Conservation (phyloP, 2,797 vertebrate genomes). For the Hydrocynus forskahlii region DNA sequence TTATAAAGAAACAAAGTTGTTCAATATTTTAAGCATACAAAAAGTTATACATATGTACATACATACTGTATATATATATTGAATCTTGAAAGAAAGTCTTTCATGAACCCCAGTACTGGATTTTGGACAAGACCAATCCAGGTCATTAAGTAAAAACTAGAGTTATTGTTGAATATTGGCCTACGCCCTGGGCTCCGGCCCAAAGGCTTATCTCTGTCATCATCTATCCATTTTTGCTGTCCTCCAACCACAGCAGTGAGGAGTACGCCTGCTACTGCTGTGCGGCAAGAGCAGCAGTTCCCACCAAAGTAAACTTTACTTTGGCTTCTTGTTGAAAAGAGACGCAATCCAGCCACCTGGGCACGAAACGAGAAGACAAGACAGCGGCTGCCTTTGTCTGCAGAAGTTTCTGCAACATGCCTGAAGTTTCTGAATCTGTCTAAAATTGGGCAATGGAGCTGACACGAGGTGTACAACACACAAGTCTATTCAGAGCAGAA, state of each 20-base stretch:
- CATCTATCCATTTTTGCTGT: constrained; percentile 23
- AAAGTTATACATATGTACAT: too few relatives aligned
- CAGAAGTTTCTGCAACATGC: neutral
- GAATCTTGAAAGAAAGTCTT: neutral
- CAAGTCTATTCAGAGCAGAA: constrained; percentile 26
- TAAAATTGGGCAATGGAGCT: constrained; percentile 28
- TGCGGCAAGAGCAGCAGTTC: constrained; percentile 23
- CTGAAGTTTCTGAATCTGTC: constrained; percentile 33
- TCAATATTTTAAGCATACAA: too few relatives aligned
- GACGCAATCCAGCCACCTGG: neutral
- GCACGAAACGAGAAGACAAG: neutral
- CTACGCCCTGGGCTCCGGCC: neutral
- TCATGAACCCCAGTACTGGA: constrained; percentile 8
- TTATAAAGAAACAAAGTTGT: neutral
- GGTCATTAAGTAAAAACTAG: constrained; percentile 12
- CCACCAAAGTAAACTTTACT: constrained; percentile 54
- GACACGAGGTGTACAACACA: constrained; percentile 22
- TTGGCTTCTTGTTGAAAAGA: constrained; percentile 28
- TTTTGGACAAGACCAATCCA: neutral
- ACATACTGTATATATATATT: too few relatives aligned
- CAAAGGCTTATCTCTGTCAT: constrained; percentile 24
- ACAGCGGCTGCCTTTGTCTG: neutral
- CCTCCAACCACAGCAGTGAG: constrained; percentile 34
- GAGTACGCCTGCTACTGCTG: constrained; percentile 26
- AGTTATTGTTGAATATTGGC: neutral